phyloP scores from a whole-genome alignment of 2,888 invertebrate genomes.

The Cataglyphis albicans region DNA sequence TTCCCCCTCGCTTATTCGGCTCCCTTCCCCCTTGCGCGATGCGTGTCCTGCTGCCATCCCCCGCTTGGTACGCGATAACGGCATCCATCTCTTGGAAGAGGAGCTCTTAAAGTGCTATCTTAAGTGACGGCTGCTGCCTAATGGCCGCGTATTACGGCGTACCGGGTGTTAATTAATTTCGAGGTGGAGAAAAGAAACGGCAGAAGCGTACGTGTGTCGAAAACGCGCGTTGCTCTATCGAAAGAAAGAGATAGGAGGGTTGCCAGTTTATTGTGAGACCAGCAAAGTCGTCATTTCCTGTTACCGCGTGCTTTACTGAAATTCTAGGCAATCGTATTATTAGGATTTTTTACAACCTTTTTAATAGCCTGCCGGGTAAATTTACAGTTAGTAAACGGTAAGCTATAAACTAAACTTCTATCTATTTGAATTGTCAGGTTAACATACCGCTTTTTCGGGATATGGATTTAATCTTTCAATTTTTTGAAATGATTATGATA shows the following conservation, averaged over 20 bases:
- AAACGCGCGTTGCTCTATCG: background rate
- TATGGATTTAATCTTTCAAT: background rate
- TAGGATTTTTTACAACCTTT: conserved; percentile 15
- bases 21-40: conserved; percentile 24
- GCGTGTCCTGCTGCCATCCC: conserved; percentile 32
- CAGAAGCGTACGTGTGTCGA: conserved; percentile 16
- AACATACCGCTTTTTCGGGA: background rate
- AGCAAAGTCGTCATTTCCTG: background rate
- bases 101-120: conserved; percentile 82
- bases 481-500: background rate
- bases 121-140: conserved; percentile 79
- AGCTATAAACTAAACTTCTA: background rate
- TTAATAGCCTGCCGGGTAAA: background rate
- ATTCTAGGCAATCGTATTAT: background rate
- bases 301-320: conserved; percentile 9
- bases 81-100: conserved; percentile 67
- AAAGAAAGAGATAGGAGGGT: conserved; percentile 22
- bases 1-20: background rate
- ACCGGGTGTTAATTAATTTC: conserved; percentile 79
- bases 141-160: conserved; percentile 75
- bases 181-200: conserved; percentile 53
- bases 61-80: conserved; percentile 66
- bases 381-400: conserved; percentile 19
- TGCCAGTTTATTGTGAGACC: conserved; percentile 1
- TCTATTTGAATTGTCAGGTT: conserved; percentile 23